Conservation (phyloP, 2,797 vertebrate species). For the Onychomys leucogaster region DNA sequence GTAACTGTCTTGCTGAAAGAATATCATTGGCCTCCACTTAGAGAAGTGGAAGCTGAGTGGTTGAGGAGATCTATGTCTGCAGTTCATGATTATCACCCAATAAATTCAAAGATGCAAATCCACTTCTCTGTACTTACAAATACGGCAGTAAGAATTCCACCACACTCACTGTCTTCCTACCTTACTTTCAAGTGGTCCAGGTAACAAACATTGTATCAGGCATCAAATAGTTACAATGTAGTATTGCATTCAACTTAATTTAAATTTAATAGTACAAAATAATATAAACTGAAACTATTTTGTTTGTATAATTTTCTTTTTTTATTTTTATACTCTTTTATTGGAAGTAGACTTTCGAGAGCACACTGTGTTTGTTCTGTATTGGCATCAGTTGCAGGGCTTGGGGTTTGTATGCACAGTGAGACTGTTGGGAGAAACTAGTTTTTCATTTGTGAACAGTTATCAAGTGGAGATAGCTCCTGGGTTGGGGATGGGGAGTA, state of each 20-base stretch:
- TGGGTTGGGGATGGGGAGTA: not conserved
- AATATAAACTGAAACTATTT: not conserved
- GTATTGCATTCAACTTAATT: not conserved
- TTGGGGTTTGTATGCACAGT: not conserved
- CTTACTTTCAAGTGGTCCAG: not conserved
- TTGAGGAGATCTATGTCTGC: not conserved
- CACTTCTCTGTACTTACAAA: not conserved
- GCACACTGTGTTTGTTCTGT: not conserved
- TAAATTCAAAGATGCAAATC: slow-evolving; percentile 10
- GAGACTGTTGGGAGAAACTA: not conserved
- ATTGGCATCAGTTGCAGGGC: not conserved
- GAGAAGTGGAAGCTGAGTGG: not conserved
- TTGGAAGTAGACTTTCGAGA: not conserved
- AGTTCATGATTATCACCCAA: not conserved
- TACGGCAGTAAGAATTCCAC: not conserved
- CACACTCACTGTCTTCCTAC: not conserved
- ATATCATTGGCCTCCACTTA: not conserved
- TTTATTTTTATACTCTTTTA: not conserved
- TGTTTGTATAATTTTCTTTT: not conserved
- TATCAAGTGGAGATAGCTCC: no score
- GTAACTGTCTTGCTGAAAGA: not conserved
- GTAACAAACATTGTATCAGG: not conserved
- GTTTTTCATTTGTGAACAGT: not conserved
- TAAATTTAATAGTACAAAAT: not conserved
- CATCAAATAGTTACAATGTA: not conserved